These are phyloP conservation scores for Palythoa heliodiscus DNA, from an alignment of 92 coral and sea anemone genomes.

Conservation along the genomic window DNA sequence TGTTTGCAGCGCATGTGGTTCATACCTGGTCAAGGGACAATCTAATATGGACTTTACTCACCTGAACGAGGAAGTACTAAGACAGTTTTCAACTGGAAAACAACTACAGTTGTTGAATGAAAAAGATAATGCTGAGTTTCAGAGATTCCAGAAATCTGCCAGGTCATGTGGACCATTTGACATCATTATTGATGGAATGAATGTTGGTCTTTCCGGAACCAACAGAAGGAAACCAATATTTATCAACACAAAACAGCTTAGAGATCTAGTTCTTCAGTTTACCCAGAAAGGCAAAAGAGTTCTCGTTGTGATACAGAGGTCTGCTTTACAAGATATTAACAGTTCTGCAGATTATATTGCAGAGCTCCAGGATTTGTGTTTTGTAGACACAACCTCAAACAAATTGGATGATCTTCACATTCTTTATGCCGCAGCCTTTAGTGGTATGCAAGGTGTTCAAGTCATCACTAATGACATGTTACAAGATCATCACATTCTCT, in stretches of 20 bases:
- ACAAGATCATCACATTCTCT: constrained; percentile 84
- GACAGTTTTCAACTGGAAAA: constrained; percentile 33
- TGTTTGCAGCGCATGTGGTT: constrained; percentile 68
- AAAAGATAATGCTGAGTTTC: constrained; percentile 49
- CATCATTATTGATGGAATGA: constrained; percentile 90
- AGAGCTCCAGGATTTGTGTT: constrained; percentile 44
- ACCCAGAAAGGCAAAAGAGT: constrained; percentile 64
- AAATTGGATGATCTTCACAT: constrained; percentile 75
- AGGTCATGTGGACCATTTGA: constrained; percentile 72
- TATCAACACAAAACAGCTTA: constrained; percentile 56
- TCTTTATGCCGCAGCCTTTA: constrained; percentile 80
- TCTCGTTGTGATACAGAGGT: constrained; percentile 67
- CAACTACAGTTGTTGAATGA: constrained; percentile 11
- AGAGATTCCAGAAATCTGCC: constrained; percentile 54
- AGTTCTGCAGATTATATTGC: constrained; percentile 45
- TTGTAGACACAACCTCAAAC: constrained; percentile 20
- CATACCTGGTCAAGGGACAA: constrained; percentile 51
- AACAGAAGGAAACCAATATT: constrained; percentile 41
- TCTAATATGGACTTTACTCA: constrained; percentile 31
- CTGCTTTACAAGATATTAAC: constrained; percentile 52
- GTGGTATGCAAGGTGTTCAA: constrained; percentile 68
- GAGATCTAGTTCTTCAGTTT: constrained; percentile 55
- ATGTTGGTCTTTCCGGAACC: constrained; percentile 74
- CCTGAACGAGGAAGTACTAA: constrained; percentile 60
- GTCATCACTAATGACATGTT: constrained; percentile 84